Evolutionary conservation across 2,797 vertebrate species (phyloP).

Genomic region (Acipenser transmontanus): DNA sequence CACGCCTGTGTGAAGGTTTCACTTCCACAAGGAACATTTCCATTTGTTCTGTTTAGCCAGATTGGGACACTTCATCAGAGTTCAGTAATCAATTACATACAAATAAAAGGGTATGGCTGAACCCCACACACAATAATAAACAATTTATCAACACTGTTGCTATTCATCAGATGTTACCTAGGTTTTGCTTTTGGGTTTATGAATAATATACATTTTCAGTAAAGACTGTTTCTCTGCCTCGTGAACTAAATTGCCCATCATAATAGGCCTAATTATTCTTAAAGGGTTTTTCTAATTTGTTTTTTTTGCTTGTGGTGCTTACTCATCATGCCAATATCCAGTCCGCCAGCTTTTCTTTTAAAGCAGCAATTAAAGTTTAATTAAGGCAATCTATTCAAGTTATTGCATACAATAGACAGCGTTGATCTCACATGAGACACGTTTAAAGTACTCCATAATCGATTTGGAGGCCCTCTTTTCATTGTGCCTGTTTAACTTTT

Average conservation of each 20-base stretch:
- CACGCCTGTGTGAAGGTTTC: no score
- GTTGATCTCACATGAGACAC: not conserved
- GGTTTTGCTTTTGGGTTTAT: not conserved
- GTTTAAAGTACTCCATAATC: not conserved
- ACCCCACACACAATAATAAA: no score
- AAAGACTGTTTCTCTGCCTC: not conserved
- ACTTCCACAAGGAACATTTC: no score
- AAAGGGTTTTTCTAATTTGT: not conserved
- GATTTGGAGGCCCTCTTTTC: no score
- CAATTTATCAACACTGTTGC: no score
- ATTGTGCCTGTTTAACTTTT: no score
- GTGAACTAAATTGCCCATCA: not conserved
- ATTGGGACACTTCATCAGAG: no score
- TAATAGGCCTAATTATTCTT: not conserved
- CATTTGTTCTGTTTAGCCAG: no score
- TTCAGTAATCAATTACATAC: no score
- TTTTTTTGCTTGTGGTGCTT: not conserved
- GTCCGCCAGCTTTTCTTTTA: not conserved
- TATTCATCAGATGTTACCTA: no score
- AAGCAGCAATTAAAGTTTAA: conserved; percentile 1
- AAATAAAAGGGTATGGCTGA: no score
- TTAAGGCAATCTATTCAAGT: conserved; percentile 1
- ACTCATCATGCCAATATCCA: not conserved
- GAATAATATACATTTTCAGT: not conserved
- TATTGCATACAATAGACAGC: not conserved